Base-by-base conservation (phyloP, 2,888 invertebrate genomes). In the Lumbricus terrestris region DNA sequence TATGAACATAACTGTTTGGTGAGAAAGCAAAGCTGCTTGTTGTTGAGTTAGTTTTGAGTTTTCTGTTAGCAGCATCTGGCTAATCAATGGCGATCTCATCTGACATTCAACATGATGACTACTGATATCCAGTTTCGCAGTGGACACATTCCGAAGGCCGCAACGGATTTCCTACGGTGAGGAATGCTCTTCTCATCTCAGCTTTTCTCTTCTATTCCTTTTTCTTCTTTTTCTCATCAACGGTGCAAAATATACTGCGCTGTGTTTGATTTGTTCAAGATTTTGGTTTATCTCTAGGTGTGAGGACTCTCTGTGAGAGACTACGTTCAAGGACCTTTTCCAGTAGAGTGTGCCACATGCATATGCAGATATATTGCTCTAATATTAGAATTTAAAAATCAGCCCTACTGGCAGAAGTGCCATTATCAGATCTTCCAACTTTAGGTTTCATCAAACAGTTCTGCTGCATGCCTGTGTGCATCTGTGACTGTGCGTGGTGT, bases 41-140 rank as follows among this genome's bases (percentile, higher is more conserved):
- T n/a, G 69, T n/a, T 69, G 29, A 29, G 69, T n/a, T n/a, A n/a
- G n/a, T 69, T 69, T n/a, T 69, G n/a, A 69, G 69, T 69, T 69
- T 69, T 69, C n/a, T 29, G 29, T 47, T 8, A 69, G 69, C 29
- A 69, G 88, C 1, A 35, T 23, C 88, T 90, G 34, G 83, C 90
- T 20, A 82, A 91, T 33, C 92, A 92, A 90, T 92, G 92, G 92
- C 85, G 90, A 42, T 91, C 92, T 1, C 89, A 88, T 38, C 96
- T 97, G 88, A 96, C 96, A 90, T 95, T 98, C 90, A 96, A 96
- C n/a, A 96, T 98, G 94, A 96, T 98, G 93, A 97, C 97, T 5
- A 97, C 98, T 94, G 94, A 96, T 47, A 95, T 97, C 89, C 96
- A 96, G 69, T 95, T 97, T 37, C 97, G 97, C 42, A 94, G 95